Evolutionary conservation across 2,797 vertebrate species (phyloP), one percentile per base, ranked within the genome.

Genomic region (Dryobates pubescens): DNA sequence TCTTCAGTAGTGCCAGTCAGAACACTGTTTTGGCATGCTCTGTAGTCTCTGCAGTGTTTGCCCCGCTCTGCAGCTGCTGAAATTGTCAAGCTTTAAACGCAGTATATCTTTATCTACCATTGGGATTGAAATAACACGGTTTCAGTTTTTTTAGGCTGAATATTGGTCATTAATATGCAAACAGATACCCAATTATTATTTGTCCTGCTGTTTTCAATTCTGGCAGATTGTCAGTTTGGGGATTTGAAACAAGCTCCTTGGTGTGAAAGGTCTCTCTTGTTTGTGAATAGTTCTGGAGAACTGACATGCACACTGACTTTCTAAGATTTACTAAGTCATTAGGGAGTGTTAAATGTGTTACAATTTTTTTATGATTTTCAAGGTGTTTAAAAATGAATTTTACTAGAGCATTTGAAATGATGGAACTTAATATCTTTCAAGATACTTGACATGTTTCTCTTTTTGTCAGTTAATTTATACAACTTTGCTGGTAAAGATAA

Each of bases 101-200:
- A 30, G 82, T 29, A 2, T 26, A 67, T 80, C 94, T 96, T 91
- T 54, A 65, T 67, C 84, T 61, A 13, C 67, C 56, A 67, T n/a
- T 88, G 84, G 67, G 53, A 19, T 30, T 63, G 81, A 79, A 88
- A 64, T 68, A 83, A 49, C 74, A 23, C 10, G 18, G 51, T 43
- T 81, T 87, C 1, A 1, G 63, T 94, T 65, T 63, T 62, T 27
- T 86, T 75, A 62, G 76, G 22, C 61, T 64, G 24, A 76, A 59
- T 93, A 86, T 68, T 82, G 81, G 63, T 91, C 89, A 93, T 97
- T 97, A 97, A 92, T 92, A 96, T 96, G 93, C 92, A 93, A 93
- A 81, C 86, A 91, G 95, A 68, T 93, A 89, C 23, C 91, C 95
- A 95, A 91, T 96, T 96, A 84, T 90, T 92, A 92, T 89, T 93